These are phyloP conservation scores for Scortum barcoo DNA, from an alignment of 2,113 vertebrate genomes.

Conservation along the genomic window DNA sequence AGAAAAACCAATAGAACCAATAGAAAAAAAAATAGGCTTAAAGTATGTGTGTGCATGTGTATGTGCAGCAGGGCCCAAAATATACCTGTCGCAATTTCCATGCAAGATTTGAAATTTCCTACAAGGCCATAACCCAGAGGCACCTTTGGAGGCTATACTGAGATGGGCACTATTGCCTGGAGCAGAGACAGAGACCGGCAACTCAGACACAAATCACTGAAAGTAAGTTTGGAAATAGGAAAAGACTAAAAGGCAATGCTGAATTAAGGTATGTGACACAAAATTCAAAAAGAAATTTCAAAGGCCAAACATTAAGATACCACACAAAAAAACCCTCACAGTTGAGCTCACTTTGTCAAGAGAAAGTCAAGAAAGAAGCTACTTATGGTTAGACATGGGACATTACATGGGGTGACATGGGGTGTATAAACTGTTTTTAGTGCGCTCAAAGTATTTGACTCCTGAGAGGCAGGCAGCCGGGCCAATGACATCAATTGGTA, in stretches of 20 bases:
- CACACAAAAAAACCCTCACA: not conserved
- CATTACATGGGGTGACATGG: too few relatives aligned
- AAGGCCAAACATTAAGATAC: not conserved
- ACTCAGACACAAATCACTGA: not conserved
- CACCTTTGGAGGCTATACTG: conserved; percentile 25
- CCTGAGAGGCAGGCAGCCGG: not conserved
- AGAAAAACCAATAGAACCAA: conserved; percentile 1
- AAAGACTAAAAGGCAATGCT: not conserved
- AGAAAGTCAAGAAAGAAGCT: not conserved
- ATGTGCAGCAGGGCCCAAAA: not conserved
- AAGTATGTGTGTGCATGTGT: not conserved
- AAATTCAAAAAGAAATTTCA: not conserved
- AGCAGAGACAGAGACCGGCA: not conserved
- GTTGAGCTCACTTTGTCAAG: not conserved
- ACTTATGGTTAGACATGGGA: not conserved
- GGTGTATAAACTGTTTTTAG: not conserved
- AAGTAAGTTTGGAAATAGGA: not conserved
- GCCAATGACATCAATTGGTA: conserved; percentile 21
- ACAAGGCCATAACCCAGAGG: conserved; percentile 44
- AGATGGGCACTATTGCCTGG: conserved; percentile 15
- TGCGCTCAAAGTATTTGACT: not conserved
- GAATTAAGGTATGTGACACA: not conserved
- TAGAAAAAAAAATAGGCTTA: not conserved
- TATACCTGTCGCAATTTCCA: conserved; percentile 50
- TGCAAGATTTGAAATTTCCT: conserved; percentile 49